A percentile compares a stretch with the other conserved stretches of the same genome.
phyloP scores from a whole-genome alignment of 2,797 vertebrate genomes.

The Pteronotus mesoamericanus region DNA sequence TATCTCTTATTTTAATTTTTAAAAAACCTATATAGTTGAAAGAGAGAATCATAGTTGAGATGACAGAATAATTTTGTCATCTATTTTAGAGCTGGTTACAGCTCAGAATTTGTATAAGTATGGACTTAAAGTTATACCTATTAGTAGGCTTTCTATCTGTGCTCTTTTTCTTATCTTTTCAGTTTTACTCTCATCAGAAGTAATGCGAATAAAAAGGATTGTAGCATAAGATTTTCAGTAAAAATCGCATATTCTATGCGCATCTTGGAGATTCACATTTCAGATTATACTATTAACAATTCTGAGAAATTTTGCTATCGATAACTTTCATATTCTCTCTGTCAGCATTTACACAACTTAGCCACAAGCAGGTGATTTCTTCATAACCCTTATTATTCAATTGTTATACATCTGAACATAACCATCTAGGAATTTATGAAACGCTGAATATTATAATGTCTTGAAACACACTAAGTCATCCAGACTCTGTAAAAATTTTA shows the following conservation, averaged over 20 bases:
- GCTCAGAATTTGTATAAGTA: not conserved
- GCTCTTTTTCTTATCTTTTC: not conserved
- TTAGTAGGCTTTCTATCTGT: not conserved
- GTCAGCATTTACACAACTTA: not conserved
- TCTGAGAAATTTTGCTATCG: not conserved
- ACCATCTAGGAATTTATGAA: not conserved
- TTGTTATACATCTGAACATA: not conserved
- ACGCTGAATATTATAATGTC: not conserved
- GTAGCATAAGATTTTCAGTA: not conserved
- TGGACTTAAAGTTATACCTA: not conserved
- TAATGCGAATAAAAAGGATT: not conserved
- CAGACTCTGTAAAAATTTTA: not conserved
- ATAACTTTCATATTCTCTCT: not conserved
- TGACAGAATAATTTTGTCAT: not conserved
- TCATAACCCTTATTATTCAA: not conserved
- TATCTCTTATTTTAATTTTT: not conserved
- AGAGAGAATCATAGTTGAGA: not conserved
- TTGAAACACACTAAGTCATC: not conserved
- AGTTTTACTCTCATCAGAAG: not conserved
- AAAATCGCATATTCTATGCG: not conserved
- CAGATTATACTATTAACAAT: not conserved
- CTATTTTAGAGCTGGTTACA: not conserved
- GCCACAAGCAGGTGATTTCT: not conserved
- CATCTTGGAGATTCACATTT: not conserved
- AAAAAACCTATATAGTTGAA: not conserved